Evolutionary conservation across 2,113 vertebrate genomes (phyloP).

Genomic region (Okapia johnstoni): DNA sequence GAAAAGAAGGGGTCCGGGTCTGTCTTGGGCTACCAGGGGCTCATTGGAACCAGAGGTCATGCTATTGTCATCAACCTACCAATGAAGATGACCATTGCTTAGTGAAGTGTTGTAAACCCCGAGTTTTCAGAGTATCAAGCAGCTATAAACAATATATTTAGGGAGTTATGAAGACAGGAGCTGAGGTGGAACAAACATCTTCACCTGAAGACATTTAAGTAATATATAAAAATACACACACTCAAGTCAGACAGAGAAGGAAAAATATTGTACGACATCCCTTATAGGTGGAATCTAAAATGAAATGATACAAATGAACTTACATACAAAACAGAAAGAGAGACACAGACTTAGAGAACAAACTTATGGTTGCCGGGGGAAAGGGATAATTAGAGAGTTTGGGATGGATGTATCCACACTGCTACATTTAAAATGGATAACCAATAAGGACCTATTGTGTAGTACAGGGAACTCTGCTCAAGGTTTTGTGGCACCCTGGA

Average conservation of each 20-base stretch:
- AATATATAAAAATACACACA: not conserved
- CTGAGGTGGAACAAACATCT: not conserved
- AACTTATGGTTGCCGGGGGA: not conserved
- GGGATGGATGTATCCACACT: not conserved
- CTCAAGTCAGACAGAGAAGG: not conserved
- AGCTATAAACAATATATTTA: not conserved
- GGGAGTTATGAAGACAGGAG: not conserved
- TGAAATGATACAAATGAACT: not conserved
- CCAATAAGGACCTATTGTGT: not conserved
- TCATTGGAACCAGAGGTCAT: not conserved
- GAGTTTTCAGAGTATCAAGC: not conserved
- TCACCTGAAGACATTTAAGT: not conserved
- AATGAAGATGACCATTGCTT: not conserved
- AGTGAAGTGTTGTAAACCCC: not conserved
- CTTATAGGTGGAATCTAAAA: not conserved
- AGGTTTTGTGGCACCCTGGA: not conserved
- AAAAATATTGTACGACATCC: not conserved
- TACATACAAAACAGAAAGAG: not conserved
- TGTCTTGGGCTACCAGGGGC: not conserved
- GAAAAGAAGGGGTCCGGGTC: not conserved
- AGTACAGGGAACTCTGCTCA: not conserved
- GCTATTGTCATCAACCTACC: not conserved
- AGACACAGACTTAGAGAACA: not conserved
- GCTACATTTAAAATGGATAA: not conserved
- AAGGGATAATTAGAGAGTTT: not conserved